Evolutionary conservation across 2,797 vertebrate genomes (phyloP).

Genomic region (Melanogrammus aeglefinus): DNA sequence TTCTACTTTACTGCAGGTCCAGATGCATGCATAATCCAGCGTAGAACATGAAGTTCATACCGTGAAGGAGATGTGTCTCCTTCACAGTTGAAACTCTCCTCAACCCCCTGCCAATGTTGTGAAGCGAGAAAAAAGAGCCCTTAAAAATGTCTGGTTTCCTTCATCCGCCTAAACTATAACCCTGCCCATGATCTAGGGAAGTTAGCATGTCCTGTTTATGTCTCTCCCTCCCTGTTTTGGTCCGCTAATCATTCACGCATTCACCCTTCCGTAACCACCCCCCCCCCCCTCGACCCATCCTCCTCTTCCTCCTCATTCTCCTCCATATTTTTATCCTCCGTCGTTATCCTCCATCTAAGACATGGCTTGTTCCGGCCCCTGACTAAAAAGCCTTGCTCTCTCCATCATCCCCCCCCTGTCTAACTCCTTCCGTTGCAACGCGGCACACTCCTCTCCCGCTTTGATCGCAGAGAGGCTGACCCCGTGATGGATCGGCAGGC

Average conservation of each 20-base stretch:
- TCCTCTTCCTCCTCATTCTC: conserved; percentile 41
- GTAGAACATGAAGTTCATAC: no score
- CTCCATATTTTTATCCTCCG: conserved; percentile 38
- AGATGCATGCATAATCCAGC: background rate
- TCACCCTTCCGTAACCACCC: conserved; percentile 6
- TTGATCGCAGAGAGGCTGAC: background rate
- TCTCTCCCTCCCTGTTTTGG: background rate
- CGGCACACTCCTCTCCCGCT: no score
- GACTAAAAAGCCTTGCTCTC: background rate
- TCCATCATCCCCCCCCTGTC: background rate
- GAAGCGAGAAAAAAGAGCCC: no score
- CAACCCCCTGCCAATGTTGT: background rate
- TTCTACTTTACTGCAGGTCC: background rate
- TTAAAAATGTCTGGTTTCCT: background rate
- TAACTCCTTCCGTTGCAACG: background rate
- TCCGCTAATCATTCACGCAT: background rate
- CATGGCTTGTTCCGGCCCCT: no score
- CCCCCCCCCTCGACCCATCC: conserved; percentile 23
- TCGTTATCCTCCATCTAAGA: no score
- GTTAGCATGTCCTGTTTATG: background rate
- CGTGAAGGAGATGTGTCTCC: no score
- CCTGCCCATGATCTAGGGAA: background rate
- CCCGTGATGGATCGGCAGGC: background rate
- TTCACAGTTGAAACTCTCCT: background rate
- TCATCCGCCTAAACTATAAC: background rate